Conservation (phyloP, 1,140 invertebrate species). For the Drosophila azteca region DNA sequence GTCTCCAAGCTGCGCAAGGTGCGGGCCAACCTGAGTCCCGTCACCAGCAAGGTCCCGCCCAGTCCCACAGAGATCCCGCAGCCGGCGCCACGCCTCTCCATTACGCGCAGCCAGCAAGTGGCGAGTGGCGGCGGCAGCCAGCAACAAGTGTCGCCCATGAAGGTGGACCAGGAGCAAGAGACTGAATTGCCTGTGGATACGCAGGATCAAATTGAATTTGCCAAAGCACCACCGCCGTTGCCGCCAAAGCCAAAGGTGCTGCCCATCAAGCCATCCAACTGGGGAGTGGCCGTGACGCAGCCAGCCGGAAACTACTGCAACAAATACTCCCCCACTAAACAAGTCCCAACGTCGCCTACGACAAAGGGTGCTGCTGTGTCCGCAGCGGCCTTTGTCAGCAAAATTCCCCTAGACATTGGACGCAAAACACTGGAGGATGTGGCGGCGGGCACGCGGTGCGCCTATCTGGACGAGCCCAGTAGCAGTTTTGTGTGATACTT, state of each 20-base stretch:
- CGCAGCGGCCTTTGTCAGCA: slow-evolving; percentile 49
- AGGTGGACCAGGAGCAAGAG: slow-evolving; percentile 64
- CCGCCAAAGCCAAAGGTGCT: slow-evolving; percentile 86
- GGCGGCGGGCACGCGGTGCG: slow-evolving; percentile 68
- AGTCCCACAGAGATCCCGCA: slow-evolving; percentile 62
- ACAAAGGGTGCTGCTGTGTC: slow-evolving; percentile 34
- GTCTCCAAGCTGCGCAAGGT: slow-evolving; percentile 74
- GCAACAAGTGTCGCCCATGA: slow-evolving; percentile 64
- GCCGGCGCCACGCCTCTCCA: slow-evolving; percentile 77
- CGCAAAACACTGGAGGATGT: slow-evolving; percentile 65
- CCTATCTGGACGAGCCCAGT: slow-evolving; percentile 86
- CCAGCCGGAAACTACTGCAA: slow-evolving; percentile 63
- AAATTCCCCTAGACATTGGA: slow-evolving; percentile 60
- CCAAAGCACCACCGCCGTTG: slow-evolving; percentile 85
- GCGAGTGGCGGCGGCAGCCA: slow-evolving; percentile 16
- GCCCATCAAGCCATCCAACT: slow-evolving; percentile 86
- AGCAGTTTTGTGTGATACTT: slow-evolving; percentile 86
- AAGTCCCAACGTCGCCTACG: slow-evolving; percentile 31
- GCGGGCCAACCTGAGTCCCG: slow-evolving; percentile 68
- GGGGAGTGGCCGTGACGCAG: slow-evolving; percentile 77
- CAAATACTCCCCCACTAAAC: slow-evolving; percentile 66
- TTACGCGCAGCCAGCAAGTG: slow-evolving; percentile 54
- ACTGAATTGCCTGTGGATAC: slow-evolving; percentile 38
- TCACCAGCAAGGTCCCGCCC: slow-evolving; percentile 44
- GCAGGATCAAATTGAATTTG: slow-evolving; percentile 52